Evolutionary conservation across 2,113 vertebrate species (phyloP).

Genomic region (Petroica traversi): DNA sequence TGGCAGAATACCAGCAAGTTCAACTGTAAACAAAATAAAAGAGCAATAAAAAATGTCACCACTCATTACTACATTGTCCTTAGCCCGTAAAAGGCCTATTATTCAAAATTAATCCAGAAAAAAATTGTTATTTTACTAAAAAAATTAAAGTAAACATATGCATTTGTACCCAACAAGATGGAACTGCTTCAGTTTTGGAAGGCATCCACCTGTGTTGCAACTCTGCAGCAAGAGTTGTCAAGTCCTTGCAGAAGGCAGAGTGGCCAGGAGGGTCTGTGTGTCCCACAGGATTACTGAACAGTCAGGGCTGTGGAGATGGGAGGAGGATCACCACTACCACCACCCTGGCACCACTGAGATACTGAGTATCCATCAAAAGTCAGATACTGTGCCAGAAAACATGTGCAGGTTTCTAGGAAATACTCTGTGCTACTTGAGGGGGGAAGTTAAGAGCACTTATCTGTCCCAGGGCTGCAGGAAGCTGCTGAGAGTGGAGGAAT

Average conservation of each 20-base stretch:
- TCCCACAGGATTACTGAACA: not conserved
- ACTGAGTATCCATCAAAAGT: not conserved
- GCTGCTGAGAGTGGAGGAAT: not conserved
- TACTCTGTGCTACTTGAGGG: not conserved
- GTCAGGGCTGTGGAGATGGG: not conserved
- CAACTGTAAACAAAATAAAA: not conserved
- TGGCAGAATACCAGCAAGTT: not conserved
- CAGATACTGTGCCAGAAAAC: not conserved
- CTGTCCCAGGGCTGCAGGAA: not conserved
- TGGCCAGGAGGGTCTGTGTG: not conserved
- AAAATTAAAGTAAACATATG: not conserved
- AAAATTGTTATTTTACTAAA: not conserved
- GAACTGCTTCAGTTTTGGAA: not conserved
- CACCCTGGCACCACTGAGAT: not conserved
- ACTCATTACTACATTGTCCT: not conserved
- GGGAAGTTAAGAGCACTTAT: not conserved
- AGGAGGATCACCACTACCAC: not conserved
- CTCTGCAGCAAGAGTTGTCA: not conserved
- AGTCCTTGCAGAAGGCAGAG: not conserved
- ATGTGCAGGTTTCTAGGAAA: not conserved
- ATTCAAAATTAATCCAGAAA: not conserved
- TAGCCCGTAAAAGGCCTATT: not conserved
- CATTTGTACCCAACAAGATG: not conserved
- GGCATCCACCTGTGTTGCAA: not conserved
- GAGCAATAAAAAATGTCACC: not conserved